phyloP scores from a whole-genome alignment of 1,140 invertebrate genomes.

The Heliconius melpomene region DNA sequence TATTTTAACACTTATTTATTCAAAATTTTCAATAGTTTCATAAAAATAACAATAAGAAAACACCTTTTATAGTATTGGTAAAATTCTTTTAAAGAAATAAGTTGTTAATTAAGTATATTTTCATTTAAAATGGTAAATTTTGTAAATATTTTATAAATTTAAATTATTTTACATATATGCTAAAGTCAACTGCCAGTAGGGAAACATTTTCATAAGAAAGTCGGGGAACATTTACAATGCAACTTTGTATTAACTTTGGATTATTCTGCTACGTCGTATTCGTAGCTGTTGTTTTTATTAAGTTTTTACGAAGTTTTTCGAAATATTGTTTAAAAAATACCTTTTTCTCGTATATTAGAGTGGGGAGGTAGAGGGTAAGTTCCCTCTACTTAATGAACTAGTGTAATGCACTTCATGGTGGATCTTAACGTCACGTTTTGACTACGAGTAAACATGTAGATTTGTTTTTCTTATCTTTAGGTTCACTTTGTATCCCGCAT shows the following conservation, averaged over 20 bases:
- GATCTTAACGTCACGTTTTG: too few species aligned
- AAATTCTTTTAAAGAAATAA: neutral
- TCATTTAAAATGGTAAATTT: neutral
- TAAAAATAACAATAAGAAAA: neutral
- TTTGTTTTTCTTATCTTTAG: too few species aligned
- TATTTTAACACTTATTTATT: too few species aligned
- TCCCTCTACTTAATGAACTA: too few species aligned
- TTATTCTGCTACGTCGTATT: conserved; percentile 8
- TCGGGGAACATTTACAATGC: conserved; percentile 22
- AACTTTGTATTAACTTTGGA: conserved; percentile 20
- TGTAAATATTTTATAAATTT: conserved; percentile 15
- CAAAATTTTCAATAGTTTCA: too few species aligned
- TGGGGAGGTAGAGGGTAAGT: too few species aligned
- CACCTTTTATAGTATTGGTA: neutral
- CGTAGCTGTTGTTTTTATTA: neutral
- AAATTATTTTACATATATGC: conserved; percentile 1
- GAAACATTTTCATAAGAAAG: conserved; percentile 30
- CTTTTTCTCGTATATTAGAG: too few species aligned
- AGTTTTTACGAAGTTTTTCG: neutral
- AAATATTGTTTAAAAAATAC: too few species aligned
- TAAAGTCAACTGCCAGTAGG: conserved; percentile 3
- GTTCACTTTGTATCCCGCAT: too few species aligned
- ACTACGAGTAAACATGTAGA: too few species aligned
- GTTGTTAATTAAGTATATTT: neutral
- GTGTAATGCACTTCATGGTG: too few species aligned